Percentiles rank a stretch among this genome's conserved stretches.
Conservation (phyloP, 35 echinoderm and acorn worm genomes). For the Holothuria glaberrima region DNA sequence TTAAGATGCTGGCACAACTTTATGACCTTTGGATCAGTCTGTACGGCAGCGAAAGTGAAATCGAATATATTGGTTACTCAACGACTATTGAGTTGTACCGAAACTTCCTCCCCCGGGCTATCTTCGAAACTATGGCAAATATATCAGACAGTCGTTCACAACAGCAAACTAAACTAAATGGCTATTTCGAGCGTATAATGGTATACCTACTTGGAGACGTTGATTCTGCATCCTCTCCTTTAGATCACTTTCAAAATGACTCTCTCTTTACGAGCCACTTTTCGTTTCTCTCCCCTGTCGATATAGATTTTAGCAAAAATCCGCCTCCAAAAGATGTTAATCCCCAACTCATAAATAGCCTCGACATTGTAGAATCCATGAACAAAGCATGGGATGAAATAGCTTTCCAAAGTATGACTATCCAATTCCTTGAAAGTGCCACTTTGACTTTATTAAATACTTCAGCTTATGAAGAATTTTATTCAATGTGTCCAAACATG, state of each 20-base stretch:
- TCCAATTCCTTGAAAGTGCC: no score
- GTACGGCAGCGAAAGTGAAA: background rate
- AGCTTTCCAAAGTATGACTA: no score
- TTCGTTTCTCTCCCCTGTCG: background rate
- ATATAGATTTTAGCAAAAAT: background rate
- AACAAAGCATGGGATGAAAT: no score
- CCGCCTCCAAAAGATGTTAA: background rate
- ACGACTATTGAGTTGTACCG: background rate
- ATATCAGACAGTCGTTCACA: background rate
- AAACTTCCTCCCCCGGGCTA: background rate
- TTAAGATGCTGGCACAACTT: constrained; percentile 9
- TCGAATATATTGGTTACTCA: no score
- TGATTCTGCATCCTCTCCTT: background rate
- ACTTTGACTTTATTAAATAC: no score
- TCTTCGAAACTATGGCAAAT: background rate
- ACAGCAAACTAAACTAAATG: background rate
- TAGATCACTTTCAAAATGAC: background rate
- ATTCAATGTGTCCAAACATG: no score
- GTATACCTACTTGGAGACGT: constrained; percentile 3
- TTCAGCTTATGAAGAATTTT: no score
- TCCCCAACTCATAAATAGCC: background rate
- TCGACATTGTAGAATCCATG: background rate
- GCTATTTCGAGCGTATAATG: constrained; percentile 4
- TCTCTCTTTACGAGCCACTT: background rate
- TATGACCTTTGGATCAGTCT: background rate